Percentiles rank a stretch among this genome's conserved stretches.
These are phyloP conservation scores for Luperina nickerlii DNA, from an alignment of 2,888 invertebrate genomes.

Conservation along the genomic window DNA sequence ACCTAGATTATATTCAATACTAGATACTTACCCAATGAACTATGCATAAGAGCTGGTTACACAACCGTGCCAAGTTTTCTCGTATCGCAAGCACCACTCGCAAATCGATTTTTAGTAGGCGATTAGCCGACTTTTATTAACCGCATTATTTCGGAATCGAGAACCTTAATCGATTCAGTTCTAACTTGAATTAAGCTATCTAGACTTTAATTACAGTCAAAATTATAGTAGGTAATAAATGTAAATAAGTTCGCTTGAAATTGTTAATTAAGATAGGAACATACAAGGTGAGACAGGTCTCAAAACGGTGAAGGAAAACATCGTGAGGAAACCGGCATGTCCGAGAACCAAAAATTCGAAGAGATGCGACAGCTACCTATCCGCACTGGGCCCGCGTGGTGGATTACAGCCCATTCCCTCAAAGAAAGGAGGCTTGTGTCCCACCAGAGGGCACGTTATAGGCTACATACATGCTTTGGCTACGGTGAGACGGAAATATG, in stretches of 20 bases:
- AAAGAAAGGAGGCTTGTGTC: too few relatives aligned
- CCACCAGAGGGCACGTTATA: too few relatives aligned
- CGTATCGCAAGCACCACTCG: slow-evolving; percentile 28
- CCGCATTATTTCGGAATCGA: slow-evolving; percentile 57
- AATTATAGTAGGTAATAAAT: slow-evolving; percentile 29
- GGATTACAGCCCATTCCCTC: background rate
- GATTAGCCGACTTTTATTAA: slow-evolving; percentile 57
- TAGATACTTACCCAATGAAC: slow-evolving; percentile 35
- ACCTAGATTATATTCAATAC: slow-evolving; percentile 7
- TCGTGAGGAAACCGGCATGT: background rate
- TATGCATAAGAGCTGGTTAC: slow-evolving; percentile 25
- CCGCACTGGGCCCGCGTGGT: background rate
- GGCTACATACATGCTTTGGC: too few relatives aligned
- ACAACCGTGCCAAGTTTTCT: slow-evolving; percentile 41
- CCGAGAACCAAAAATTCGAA: background rate
- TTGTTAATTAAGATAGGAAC: slow-evolving; percentile 11
- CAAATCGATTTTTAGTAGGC: slow-evolving; percentile 62
- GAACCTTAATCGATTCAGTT: slow-evolving; percentile 43
- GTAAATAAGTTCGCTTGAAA: slow-evolving; percentile 25
- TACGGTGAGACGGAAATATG: background rate
- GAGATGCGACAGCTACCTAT: too few relatives aligned
- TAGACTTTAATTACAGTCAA: slow-evolving; percentile 27
- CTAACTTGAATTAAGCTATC: slow-evolving; percentile 28
- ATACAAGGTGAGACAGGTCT: background rate
- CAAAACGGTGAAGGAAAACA: background rate